phyloP scores from a whole-genome alignment of 2,797 vertebrate genomes.

The Glyptemys insculpta region DNA sequence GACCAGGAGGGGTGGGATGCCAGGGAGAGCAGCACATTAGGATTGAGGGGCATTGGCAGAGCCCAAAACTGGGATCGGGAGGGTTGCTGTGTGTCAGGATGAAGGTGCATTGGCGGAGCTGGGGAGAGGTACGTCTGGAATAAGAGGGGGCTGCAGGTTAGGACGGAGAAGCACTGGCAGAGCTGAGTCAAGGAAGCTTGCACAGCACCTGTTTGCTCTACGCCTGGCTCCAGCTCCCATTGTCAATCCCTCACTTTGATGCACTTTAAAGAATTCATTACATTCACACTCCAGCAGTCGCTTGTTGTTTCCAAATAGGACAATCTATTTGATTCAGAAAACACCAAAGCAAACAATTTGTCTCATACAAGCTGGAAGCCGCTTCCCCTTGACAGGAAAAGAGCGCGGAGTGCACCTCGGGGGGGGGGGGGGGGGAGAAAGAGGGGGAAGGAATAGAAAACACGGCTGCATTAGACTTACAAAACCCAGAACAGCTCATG shows the following conservation, averaged over 20 bases:
- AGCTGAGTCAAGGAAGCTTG: neutral
- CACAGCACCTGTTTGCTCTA: neutral
- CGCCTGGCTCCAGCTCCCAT: rapidly evolving
- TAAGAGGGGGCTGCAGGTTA: neutral
- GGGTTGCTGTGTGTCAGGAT: neutral
- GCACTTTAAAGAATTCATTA: neutral
- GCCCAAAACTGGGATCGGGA: neutral
- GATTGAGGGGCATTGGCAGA: neutral
- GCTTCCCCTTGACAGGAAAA: neutral
- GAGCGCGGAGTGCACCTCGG: rapidly evolving
- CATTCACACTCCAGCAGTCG: rapidly evolving
- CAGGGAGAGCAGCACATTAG: neutral
- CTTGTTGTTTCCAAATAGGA: neutral
- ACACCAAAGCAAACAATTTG: neutral
- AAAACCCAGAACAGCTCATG: conserved; percentile 33
- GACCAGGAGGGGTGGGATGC: neutral
- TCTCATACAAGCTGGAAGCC: conserved; percentile 1
- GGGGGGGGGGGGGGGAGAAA: neutral
- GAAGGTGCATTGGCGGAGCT: neutral
- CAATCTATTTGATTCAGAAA: neutral
- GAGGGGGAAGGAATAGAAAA: neutral
- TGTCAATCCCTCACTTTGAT: rapidly evolving
- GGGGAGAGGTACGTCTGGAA: neutral
- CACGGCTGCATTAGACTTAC: neutral
- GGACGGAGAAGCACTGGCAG: neutral